These are phyloP conservation scores for Rutpela maculata DNA, from an alignment of 2,888 invertebrate genomes.

Conservation along the genomic window DNA sequence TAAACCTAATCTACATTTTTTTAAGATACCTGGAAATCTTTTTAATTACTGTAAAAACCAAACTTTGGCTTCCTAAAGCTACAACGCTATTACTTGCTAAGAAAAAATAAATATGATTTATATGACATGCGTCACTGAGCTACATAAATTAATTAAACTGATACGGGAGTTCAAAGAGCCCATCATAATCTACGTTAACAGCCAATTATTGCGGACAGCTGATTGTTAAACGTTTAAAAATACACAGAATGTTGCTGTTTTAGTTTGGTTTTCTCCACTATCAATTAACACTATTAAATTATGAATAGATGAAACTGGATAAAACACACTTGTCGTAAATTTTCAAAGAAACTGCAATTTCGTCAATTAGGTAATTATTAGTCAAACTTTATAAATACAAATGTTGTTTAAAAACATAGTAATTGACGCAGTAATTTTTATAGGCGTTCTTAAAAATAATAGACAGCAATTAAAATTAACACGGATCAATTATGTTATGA, in stretches of 20 bases:
- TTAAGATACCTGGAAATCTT: background rate
- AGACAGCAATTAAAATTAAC: background rate
- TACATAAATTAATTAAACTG: constrained; percentile 29
- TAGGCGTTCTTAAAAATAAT: background rate
- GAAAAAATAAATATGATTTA: background rate
- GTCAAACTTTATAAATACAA: background rate
- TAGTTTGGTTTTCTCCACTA: constrained; percentile 23
- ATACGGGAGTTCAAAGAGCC: constrained; percentile 1
- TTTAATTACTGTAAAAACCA: no score
- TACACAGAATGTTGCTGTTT: constrained; percentile 18
- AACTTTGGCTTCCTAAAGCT: no score
- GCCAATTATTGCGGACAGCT: constrained; percentile 17
- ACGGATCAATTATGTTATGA: background rate
- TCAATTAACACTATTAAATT: constrained; percentile 8
- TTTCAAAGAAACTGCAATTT: background rate
- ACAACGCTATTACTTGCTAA: background rate
- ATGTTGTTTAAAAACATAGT: background rate
- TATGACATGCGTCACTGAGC: constrained; percentile 5
- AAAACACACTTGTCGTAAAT: background rate
- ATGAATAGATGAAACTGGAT: constrained; percentile 7
- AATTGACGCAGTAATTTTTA: background rate
- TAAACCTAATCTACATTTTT: background rate
- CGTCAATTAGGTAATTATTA: background rate
- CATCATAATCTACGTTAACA: background rate
- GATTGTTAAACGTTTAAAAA: constrained; percentile 17